Evolutionary conservation across 1,140 invertebrate species (phyloP), one percentile per base, ranked within the genome.

Genomic region (Achatina immaculata): DNA sequence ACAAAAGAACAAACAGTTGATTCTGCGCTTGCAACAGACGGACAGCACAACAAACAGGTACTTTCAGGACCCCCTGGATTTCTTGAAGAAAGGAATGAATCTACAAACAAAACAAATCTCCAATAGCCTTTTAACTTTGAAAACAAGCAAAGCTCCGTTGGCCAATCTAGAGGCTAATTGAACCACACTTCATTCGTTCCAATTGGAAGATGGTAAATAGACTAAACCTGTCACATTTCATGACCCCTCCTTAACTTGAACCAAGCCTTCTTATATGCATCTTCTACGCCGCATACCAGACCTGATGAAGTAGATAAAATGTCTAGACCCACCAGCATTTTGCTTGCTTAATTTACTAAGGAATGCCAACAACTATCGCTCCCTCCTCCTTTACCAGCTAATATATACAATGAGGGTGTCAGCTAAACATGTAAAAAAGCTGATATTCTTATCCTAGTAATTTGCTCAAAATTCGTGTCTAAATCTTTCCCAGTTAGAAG

Each of bases 91-190:
- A 34, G 9, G 65, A 36, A 7, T 7, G 24, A 24, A 7, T 28
- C 4, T 62, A 34, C 28, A 34, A 66, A 66, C 65, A 66, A 38
- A 34, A 9, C 11, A 66, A 62, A 21, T 31, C 36, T 21, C 34
- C 65, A 66, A 66, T 66, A 66, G 9, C 65, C 65, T 66, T 66
- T 66, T 66, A 66, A 66, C 65, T 34, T 38, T 34, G 65, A 38
- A 66, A 66, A 66, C 28, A 34, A 66, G 19, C 28, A 34, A 7
- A 9, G 28, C 31, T 66, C 21, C 7, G 9, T 1, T 24, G 9
- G 19, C 16, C 11, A n/a, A 38, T 36, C 36, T 4, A 36, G 14
- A 14, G 36, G 14, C 11, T 66, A 66, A 66, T 66, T 66, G 28
- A 66, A 66, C 34, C 14, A 66, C 28, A 66, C 65, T 34, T 66